Base-by-base conservation (phyloP, 64 coral and sea anemone genomes). In the Montipora efflorescens region DNA sequence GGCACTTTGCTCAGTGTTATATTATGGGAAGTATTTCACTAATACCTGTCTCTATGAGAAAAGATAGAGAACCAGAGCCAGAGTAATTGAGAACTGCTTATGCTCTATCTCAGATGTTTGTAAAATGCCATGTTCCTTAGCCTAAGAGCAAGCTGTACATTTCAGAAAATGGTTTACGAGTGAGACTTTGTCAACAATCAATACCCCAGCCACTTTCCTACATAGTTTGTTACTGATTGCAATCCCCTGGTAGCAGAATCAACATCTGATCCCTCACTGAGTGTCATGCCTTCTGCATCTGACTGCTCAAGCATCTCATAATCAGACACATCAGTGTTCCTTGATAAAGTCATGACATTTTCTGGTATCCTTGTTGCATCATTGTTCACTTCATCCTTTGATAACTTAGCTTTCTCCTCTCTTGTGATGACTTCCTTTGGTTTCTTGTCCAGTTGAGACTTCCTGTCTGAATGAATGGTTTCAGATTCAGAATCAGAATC, bases 291-390 rank as follows among this genome's bases (percentile, higher is more conserved):
- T 77, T 97, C 96, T 75, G 91, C 89, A 73, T 97, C 96, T 36
- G 96, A 94, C 81, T 66, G 94, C 46, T 97, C 96, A 18, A 97
- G 71, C 78, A 97, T 75, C 91, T 97, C 96, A 84, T 92, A 97
- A 50, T 97, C 95, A 23, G 69, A 87, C 9, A 81, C 75, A 80
- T 93, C 92, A 21, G 89, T 86, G 28, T 74, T 55, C 72, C 66
- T 48, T 47, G 67, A 59, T 82, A 66, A 74, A n/a, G 13, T 74
- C 68, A 53, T 75, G 3, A 45, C 2, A 12, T 67, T 91, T 47
- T 91, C 64, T 59, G 79, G 21, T 91, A 78, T 68, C 8, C 44
- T 44, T 36, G 79, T 82, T 46, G 8, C 8, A 5, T 44, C 23
- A 19, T 25, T 72, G 16, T 10, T 19, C 22, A 18, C 78, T 74